These are phyloP conservation scores for Hycleus phaleratus DNA, from an alignment of 1,140 invertebrate species.

Conservation along the genomic window DNA sequence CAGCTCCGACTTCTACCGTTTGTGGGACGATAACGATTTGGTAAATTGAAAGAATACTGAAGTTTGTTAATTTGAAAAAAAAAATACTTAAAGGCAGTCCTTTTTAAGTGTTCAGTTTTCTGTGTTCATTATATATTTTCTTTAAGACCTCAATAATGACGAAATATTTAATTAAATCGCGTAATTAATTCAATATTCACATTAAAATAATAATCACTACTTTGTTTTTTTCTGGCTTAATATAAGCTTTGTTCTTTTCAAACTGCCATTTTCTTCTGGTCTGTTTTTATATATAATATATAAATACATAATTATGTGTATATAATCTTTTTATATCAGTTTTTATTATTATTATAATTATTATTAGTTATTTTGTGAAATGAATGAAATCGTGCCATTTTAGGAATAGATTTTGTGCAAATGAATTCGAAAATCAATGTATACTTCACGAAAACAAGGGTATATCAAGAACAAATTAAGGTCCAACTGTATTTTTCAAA, in stretches of 20 bases:
- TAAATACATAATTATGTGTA: not conserved
- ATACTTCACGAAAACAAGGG: slow-evolving; percentile 12
- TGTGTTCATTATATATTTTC: slow-evolving; percentile 30
- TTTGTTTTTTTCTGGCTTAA: not conserved
- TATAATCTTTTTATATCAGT: not conserved
- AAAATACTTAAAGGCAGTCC: slow-evolving; percentile 10
- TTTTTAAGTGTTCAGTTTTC: slow-evolving; percentile 29
- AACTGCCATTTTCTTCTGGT: slow-evolving; percentile 36
- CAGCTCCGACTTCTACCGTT: slow-evolving; percentile 22
- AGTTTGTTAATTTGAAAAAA: slow-evolving; percentile 5
- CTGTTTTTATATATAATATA: slow-evolving; percentile 20
- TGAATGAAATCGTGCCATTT: slow-evolving; percentile 31
- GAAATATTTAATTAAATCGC: not conserved
- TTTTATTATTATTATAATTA: slow-evolving; percentile 27
- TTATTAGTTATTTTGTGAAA: slow-evolving; percentile 21
- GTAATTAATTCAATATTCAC: not conserved
- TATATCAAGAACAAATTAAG: slow-evolving; percentile 16
- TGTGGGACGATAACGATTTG: slow-evolving; percentile 21
- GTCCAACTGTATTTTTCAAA: slow-evolving; percentile 19
- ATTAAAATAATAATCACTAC: not conserved
- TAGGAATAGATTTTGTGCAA: slow-evolving; percentile 23
- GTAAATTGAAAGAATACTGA: slow-evolving; percentile 15
- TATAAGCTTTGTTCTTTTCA: slow-evolving; percentile 24
- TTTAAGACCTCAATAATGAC: slow-evolving; percentile 5
- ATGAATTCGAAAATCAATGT: slow-evolving; percentile 17